Evolutionary conservation across 1,140 invertebrate species (phyloP).

Genomic region (Pseudobourletiella spinata): DNA sequence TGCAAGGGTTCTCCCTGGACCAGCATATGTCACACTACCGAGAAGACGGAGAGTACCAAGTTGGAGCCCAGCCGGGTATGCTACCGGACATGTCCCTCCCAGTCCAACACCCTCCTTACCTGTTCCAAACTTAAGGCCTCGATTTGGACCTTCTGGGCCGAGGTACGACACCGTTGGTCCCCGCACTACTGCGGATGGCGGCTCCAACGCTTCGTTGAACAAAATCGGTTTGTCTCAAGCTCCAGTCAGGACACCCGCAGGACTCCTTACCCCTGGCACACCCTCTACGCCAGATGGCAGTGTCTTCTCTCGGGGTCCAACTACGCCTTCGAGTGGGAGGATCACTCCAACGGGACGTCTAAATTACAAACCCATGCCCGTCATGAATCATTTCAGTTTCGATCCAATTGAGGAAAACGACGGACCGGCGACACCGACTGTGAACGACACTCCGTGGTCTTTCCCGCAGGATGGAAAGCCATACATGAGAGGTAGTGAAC

Average conservation of each 20-base stretch:
- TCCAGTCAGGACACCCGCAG: neutral
- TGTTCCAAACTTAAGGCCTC: neutral
- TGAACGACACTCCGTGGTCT: neutral
- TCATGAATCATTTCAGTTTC: slow-evolving; percentile 3
- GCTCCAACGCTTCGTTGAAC: slow-evolving; percentile 10
- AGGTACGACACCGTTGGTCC: slow-evolving; percentile 9
- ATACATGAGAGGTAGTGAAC: neutral
- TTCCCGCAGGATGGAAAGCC: neutral
- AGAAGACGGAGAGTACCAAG: slow-evolving; percentile 1
- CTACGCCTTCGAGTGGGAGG: neutral
- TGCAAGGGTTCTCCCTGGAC: neutral
- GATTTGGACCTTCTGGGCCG: neutral
- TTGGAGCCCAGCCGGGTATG: neutral
- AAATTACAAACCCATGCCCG: neutral
- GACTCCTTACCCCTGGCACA: neutral
- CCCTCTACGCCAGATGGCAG: neutral
- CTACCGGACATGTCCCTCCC: neutral
- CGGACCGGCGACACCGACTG: neutral
- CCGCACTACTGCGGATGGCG: slow-evolving; percentile 12
- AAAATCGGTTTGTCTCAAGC: neutral
- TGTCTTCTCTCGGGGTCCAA: neutral
- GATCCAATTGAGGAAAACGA: slow-evolving; percentile 19
- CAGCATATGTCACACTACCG: slow-evolving; percentile 9
- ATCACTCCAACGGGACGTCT: neutral
- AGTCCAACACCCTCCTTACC: neutral